A percentile compares a stretch with the other conserved stretches of the same genome.
Evolutionary conservation across 2,113 vertebrate genomes (phyloP).

Genomic region (Thamnophis sirtalis): DNA sequence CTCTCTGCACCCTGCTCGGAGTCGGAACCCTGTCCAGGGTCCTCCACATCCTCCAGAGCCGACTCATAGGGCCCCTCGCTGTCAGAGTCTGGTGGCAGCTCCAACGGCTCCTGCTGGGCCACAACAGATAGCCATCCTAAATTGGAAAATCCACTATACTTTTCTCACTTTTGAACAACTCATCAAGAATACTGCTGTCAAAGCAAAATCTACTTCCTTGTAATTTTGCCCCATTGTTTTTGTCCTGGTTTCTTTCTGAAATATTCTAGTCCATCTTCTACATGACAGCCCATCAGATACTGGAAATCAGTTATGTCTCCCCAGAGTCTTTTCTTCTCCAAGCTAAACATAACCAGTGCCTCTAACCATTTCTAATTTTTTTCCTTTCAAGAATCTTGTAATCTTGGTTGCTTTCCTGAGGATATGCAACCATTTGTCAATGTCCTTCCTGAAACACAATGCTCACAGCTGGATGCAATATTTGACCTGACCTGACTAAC

Average conservation of each 20-base stretch:
- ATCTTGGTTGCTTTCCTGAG: background rate
- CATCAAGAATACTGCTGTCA: background rate
- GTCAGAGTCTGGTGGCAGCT: no score
- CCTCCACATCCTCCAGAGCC: no score
- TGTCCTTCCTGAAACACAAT: background rate
- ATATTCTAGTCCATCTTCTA: background rate
- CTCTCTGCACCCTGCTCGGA: no score
- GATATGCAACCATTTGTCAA: background rate
- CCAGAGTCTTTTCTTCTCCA: background rate
- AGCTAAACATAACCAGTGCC: background rate
- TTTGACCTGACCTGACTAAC: background rate
- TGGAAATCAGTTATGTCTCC: background rate
- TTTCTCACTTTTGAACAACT: background rate
- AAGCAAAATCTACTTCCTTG: background rate
- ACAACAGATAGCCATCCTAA: background rate
- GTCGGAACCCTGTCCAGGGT: no score
- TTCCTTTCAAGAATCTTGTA: background rate
- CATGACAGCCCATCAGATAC: background rate
- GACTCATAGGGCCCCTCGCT: no score
- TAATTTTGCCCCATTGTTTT: background rate
- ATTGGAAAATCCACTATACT: background rate
- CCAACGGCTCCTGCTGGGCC: no score
- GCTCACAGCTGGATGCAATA: background rate
- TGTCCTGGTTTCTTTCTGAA: background rate
- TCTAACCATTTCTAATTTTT: background rate